Conservation (phyloP, 2,888 invertebrate genomes). For the Cantharis rufa region DNA sequence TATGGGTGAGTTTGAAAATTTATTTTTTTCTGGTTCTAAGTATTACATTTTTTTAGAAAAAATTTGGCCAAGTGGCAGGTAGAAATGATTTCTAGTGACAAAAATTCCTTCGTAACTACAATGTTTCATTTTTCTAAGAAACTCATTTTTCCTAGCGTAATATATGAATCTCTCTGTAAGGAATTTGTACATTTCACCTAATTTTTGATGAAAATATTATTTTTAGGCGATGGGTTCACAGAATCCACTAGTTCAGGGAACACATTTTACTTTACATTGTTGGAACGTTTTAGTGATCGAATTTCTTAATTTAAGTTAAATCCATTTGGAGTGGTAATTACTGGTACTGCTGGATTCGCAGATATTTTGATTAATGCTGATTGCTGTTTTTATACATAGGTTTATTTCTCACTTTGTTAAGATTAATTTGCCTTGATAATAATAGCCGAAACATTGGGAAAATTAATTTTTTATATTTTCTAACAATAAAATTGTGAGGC, state of each 20-base stretch:
- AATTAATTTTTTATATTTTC: no score
- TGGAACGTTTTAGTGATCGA: conserved; percentile 28
- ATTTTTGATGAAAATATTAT: background rate
- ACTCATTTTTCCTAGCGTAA: conserved; percentile 58
- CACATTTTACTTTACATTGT: conserved; percentile 28
- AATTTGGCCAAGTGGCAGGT: conserved; percentile 23
- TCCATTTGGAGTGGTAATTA: no score
- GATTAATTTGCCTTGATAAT: no score
- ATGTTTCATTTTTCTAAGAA: conserved; percentile 55
- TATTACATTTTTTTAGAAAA: conserved; percentile 3
- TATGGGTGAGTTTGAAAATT: conserved; percentile 10
- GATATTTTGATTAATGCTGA: no score
- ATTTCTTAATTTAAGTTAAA: background rate
- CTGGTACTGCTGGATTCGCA: no score
- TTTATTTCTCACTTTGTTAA: no score
- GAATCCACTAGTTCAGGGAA: background rate
- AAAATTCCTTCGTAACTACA: conserved; percentile 32
- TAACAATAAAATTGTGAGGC: no score
- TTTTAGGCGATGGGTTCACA: background rate
- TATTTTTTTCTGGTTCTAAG: background rate
- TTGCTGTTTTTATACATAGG: no score
- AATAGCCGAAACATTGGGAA: no score
- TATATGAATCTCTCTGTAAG: conserved; percentile 40
- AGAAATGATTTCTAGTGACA: conserved; percentile 9
- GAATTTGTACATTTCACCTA: background rate